phyloP scores from a whole-genome alignment of 2,113 vertebrate species.

The Lampris megalopsis region DNA sequence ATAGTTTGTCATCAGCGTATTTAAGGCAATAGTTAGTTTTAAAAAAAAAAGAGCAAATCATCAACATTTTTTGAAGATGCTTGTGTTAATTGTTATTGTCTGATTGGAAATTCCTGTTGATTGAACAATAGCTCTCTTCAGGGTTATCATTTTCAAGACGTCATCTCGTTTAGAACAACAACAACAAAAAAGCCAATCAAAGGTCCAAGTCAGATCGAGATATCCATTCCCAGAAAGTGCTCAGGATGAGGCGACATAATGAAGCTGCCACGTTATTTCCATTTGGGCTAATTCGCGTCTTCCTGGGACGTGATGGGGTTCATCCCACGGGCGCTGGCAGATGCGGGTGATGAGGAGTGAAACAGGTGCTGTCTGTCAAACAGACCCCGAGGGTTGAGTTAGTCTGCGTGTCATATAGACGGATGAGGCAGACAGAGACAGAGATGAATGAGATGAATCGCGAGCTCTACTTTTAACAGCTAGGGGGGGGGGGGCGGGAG shows the following conservation, averaged over 20 bases:
- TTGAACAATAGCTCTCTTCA: too few relatives aligned
- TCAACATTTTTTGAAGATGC: too few relatives aligned
- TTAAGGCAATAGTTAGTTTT: too few relatives aligned
- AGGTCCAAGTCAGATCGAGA: not conserved
- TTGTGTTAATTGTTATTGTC: too few relatives aligned
- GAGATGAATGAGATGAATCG: not conserved
- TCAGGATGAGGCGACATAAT: not conserved
- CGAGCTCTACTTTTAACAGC: constrained; percentile 5
- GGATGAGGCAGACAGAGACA: constrained; percentile 24
- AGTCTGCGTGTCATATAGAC: constrained; percentile 25
- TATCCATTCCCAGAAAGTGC: not conserved
- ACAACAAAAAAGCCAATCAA: not conserved
- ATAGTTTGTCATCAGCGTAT: too few relatives aligned
- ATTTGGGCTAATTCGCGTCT: not conserved
- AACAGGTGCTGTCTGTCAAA: constrained; percentile 20
- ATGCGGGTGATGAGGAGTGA: not conserved
- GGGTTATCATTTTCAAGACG: not conserved
- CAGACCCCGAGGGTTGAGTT: not conserved
- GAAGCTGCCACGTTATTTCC: not conserved
- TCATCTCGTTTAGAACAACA: not conserved
- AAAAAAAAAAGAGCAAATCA: not conserved
- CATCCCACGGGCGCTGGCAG: constrained; percentile 30
- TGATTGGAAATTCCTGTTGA: too few relatives aligned
- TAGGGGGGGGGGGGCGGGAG: not conserved
- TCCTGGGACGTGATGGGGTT: too few relatives aligned